Percentiles rank a stretch among this genome's conserved stretches.
Evolutionary conservation across 2,113 vertebrate genomes (phyloP).

Genomic region (Nymphicus hollandicus): DNA sequence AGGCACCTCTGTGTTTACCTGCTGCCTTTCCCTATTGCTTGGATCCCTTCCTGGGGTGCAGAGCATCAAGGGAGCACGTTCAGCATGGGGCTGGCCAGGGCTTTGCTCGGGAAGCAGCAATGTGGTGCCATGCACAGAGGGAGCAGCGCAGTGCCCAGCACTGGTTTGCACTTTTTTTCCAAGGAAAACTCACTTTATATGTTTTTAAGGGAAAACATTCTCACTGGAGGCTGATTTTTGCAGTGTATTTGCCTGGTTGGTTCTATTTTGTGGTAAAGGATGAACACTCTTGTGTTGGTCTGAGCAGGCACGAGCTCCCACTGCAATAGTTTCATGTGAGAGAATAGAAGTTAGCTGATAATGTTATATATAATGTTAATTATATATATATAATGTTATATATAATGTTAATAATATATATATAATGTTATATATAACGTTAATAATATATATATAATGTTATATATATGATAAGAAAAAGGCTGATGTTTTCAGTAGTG

Average conservation of each 20-base stretch:
- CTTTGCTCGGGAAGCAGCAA: background rate
- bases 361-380: background rate
- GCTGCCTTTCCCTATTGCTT: background rate
- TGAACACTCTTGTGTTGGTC: background rate
- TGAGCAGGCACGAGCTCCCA: fast-evolving
- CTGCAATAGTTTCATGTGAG: fast-evolving
- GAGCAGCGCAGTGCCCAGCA: background rate
- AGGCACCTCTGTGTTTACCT: background rate
- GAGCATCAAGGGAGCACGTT: fast-evolving
- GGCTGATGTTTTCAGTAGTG: background rate
- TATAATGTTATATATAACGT: too few relatives aligned
- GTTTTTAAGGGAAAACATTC: background rate
- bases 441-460: background rate
- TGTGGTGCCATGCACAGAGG: fast-evolving
- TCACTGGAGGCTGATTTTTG: fast-evolving
- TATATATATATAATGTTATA: too few relatives aligned
- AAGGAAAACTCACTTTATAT: fast-evolving
- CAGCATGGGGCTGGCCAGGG: fast-evolving
- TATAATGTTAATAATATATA: too few relatives aligned
- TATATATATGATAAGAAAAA: background rate
- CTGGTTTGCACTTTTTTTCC: background rate
- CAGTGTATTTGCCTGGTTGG: background rate
- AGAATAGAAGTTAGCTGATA: background rate
- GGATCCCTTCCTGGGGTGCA: background rate
- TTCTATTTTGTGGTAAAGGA: background rate